A percentile compares a stretch with the other conserved stretches of the same genome.
These are phyloP conservation scores for Tetragnatha montana DNA, from an alignment of 2,888 invertebrate genomes.

Conservation along the genomic window DNA sequence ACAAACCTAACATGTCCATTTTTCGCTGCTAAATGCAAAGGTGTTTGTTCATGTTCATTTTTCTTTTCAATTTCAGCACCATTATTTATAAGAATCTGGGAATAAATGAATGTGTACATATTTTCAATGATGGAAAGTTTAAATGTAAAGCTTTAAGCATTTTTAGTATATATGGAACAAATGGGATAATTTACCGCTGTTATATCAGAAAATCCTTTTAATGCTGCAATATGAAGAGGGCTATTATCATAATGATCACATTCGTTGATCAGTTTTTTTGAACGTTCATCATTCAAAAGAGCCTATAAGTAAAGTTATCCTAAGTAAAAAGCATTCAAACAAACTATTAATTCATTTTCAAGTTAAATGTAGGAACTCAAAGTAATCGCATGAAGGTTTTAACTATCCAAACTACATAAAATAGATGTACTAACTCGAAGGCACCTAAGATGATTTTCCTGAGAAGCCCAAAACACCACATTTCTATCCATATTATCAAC, in stretches of 20 bases:
- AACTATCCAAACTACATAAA: background rate
- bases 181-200: conserved; percentile 65
- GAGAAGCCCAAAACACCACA: conserved; percentile 77
- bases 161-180: background rate
- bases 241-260: conserved; percentile 77
- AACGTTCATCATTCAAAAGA: conserved; percentile 74
- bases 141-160: background rate
- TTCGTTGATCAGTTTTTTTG: conserved; percentile 75
- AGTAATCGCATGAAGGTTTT: background rate
- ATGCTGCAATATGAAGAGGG: conserved; percentile 78
- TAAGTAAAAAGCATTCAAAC: background rate
- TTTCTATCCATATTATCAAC: conserved; percentile 77
- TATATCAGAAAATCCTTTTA: conserved; percentile 75
- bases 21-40: conserved; percentile 77
- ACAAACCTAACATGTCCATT: conserved; percentile 74
- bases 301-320: conserved; percentile 74
- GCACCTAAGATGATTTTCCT: conserved; percentile 76
- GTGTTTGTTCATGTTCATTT: conserved; percentile 78
- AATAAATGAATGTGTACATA: background rate
- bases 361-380: background rate
- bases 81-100: conserved; percentile 76
- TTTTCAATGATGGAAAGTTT: background rate
- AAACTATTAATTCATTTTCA: too few species aligned
- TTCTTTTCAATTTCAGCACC: conserved; percentile 76
- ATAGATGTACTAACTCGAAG: conserved; percentile 74